Evolutionary conservation across 2,888 invertebrate species (phyloP).

Genomic region (Chalcis sispes): DNA sequence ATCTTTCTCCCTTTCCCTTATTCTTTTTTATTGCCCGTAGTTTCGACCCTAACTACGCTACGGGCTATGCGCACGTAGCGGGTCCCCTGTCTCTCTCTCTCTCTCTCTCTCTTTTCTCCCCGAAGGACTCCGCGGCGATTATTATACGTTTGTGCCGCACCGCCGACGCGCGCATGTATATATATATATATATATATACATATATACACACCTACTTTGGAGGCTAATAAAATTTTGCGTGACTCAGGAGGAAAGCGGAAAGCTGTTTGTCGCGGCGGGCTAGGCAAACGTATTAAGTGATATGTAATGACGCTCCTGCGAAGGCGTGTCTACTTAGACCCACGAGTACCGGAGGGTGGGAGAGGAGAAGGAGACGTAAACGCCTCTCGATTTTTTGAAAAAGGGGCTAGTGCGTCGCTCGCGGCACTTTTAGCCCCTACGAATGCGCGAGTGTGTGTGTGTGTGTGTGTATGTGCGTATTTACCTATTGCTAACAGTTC

Average conservation of each 20-base stretch:
- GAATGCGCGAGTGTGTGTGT: neutral
- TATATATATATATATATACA: too few species aligned
- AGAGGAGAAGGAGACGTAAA: too few species aligned
- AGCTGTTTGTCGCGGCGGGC: conserved; percentile 63
- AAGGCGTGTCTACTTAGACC: conserved; percentile 37
- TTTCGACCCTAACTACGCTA: too few species aligned
- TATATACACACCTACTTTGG: conserved; percentile 50
- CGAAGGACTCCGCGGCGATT: neutral
- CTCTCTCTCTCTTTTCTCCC: neutral
- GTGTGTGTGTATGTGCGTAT: neutral
- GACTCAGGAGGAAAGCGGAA: conserved; percentile 51
- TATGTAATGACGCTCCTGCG: conserved; percentile 64
- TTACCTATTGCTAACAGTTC: conserved; percentile 8
- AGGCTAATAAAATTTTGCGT: conserved; percentile 70
- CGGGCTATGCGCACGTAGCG: too few species aligned
- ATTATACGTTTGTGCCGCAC: conserved; percentile 14
- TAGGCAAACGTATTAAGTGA: conserved; percentile 62
- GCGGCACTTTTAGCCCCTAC: conserved; percentile 49
- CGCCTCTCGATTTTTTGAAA: conserved; percentile 32
- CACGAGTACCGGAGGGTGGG: too few species aligned
- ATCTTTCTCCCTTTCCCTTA: neutral
- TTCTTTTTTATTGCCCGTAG: too few species aligned
- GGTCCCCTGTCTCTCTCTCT: conserved; percentile 1
- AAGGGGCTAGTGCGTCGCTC: conserved; percentile 37
- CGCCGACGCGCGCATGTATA: neutral